Percentiles rank a stretch among this genome's conserved stretches.
phyloP scores from a whole-genome alignment of 2,888 invertebrate species.

The Cryptus armator region DNA sequence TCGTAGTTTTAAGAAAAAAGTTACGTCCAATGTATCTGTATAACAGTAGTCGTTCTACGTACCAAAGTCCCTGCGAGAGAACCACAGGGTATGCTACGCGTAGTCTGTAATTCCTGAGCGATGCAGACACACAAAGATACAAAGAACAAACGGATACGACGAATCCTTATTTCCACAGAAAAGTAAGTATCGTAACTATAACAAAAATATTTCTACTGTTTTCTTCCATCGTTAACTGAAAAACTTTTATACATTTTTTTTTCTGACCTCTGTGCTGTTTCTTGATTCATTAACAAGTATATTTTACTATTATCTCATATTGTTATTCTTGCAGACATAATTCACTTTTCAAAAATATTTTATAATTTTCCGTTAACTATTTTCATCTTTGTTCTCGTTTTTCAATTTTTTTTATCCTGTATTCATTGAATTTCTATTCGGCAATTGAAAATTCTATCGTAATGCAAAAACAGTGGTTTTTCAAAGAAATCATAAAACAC shows the following conservation, averaged over 20 bases:
- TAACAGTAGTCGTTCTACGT: background rate
- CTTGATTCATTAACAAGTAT: background rate
- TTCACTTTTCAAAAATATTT: too few relatives aligned
- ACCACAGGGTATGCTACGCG: background rate
- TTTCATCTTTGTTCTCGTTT: background rate
- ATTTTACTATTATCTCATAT: too few relatives aligned
- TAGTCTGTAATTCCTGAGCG: background rate
- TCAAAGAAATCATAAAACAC: too few relatives aligned
- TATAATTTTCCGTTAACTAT: too few relatives aligned
- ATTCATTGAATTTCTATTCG: background rate
- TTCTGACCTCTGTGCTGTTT: background rate
- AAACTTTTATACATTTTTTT: too few relatives aligned
- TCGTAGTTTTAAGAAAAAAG: conserved; percentile 11
- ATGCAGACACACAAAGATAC: background rate
- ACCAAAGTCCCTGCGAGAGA: background rate
- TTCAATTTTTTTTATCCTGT: background rate
- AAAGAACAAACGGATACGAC: background rate
- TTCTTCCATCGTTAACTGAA: background rate
- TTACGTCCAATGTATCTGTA: background rate
- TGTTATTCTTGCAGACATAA: too few relatives aligned
- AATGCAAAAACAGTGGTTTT: too few relatives aligned
- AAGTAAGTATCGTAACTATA: background rate
- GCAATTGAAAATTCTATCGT: too few relatives aligned
- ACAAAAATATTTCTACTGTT: background rate
- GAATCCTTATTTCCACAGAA: background rate